These are phyloP conservation scores for Agrotis ipsilon DNA, from an alignment of 2,888 invertebrate species.

Conservation along the genomic window DNA sequence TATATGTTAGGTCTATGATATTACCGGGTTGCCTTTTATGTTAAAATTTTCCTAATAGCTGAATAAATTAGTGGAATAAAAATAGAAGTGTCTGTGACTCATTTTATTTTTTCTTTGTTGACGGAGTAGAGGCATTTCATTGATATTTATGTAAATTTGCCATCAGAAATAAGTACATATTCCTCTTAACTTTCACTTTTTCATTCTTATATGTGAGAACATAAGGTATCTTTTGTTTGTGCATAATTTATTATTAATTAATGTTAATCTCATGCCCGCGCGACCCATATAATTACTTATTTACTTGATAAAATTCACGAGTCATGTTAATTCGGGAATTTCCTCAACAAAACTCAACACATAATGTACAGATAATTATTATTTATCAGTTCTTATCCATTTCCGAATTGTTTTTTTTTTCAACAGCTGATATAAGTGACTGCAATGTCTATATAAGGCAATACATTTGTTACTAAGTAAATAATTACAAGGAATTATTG, in stretches of 20 bases:
- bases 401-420: slow-evolving; percentile 9
- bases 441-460: background rate
- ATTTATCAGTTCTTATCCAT: slow-evolving; percentile 26
- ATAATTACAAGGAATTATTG: slow-evolving; percentile 41
- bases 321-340: background rate
- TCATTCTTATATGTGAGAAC: background rate
- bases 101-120: slow-evolving; percentile 17
- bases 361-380: background rate
- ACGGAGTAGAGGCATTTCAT: slow-evolving; percentile 9
- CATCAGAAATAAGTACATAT: slow-evolving; percentile 21
- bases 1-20: slow-evolving; percentile 36
- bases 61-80: slow-evolving; percentile 30
- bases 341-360: slow-evolving; percentile 2
- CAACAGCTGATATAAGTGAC: slow-evolving; percentile 27
- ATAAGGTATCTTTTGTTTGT: slow-evolving; percentile 3
- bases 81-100: slow-evolving; percentile 34
- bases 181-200: slow-evolving; percentile 20
- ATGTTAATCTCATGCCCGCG: slow-evolving; percentile 7
- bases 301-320: no score
- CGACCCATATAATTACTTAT: slow-evolving; percentile 15
- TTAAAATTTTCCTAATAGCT: slow-evolving; percentile 31
- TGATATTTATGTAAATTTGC: background rate
- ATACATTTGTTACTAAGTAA: slow-evolving; percentile 22
- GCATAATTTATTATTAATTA: background rate
- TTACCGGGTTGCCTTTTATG: slow-evolving; percentile 51